Evolutionary conservation across 2,888 invertebrate species (phyloP), one percentile per base, ranked within the genome.

Genomic region (Gandaritis pyraliata): DNA sequence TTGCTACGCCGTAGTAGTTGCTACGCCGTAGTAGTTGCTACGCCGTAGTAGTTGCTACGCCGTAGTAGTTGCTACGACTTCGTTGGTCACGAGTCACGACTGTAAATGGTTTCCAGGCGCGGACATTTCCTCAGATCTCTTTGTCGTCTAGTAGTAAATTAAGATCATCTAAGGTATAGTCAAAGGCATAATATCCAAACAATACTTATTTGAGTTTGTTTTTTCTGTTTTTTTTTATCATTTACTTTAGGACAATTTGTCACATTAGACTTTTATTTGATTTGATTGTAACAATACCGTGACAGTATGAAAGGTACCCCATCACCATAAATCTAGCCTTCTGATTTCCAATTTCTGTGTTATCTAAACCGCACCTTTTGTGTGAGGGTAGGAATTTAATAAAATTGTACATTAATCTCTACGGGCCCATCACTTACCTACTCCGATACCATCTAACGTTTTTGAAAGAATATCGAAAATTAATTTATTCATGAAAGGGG

Each of bases 391-490:
- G 66, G 66, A 70, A 70, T 70, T 70, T 70, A 64, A 70, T 70
- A 70, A 68, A 68, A 65, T 61, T 49, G 45, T 38, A 60, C 68
- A 68, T 70, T 68, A 66, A 68, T 68, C 64, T 69, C 58, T 33
- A n/a, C 50, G 18, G 12, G 6, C 58, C 53, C 56, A 60, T 58
- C 66, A 56, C 49, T 66, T 58, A 56, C 49, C 64, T 58, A 48
- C 56, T 43, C 12, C 30, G 59, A 60, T 61, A 58, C 10, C 29
- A 53, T 58, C 64, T 58, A n/a, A 46, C 49, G 41, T 64, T 57
- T 58, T 61, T 33, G 30, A 51, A 57, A 52, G 46, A 47, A 56
- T 52, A 64, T 59, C 30, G 36, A 23, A 46, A 65, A 58, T 58
- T 66, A 64, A 61, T 62, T 53, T 62, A 58, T 62, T 47, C 62